Evolutionary conservation across 2,888 invertebrate species (phyloP), one percentile per base, ranked within the genome.

Genomic region (Drosophila acutilabella): DNA sequence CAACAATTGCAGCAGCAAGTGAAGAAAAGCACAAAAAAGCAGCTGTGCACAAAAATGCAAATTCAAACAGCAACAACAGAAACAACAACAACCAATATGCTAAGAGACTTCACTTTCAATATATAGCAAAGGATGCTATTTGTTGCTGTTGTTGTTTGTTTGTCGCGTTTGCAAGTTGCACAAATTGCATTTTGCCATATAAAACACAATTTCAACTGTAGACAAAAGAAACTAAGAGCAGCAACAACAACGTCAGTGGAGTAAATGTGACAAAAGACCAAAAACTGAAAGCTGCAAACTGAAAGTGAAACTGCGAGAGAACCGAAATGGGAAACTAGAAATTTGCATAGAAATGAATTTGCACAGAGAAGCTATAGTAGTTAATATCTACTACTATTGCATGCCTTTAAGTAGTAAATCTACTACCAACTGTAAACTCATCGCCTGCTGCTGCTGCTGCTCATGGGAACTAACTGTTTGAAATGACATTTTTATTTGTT

Each of bases 121-220:
- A 79, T 89, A 85, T 70, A 85, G 82, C 72, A 87, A 85, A 89
- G 90, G 89, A 89, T 85, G 85, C 78, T 67, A 78, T 78, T 85
- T 81, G 66, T 66, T 69, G 30, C 30, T 30, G 30, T 30, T 67
- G 50, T 57, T 75, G 82, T 68, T 88, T 86, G 78, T 88, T 89
- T 88, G 89, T 89, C 84, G 87, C 81, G 87, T 68, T 89, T 83
- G 84, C 81, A 65, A 89, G 88, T 89, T 89, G 90, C 90, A 87
- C 89, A 86, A 86, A 87, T 87, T 87, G 88, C 90, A 87, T 89
- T 89, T 87, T 84, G 81, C 90, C 90, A 89, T 89, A 90, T 89
- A 89, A 90, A 89, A 88, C 80, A 76, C 86, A 89, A 82, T 79
- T 88, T 88, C 88, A 84, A 57, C 69, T 57, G 66, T 65, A 85